phyloP scores from a whole-genome alignment of 1,140 invertebrate genomes.

The Planococcus citri region DNA sequence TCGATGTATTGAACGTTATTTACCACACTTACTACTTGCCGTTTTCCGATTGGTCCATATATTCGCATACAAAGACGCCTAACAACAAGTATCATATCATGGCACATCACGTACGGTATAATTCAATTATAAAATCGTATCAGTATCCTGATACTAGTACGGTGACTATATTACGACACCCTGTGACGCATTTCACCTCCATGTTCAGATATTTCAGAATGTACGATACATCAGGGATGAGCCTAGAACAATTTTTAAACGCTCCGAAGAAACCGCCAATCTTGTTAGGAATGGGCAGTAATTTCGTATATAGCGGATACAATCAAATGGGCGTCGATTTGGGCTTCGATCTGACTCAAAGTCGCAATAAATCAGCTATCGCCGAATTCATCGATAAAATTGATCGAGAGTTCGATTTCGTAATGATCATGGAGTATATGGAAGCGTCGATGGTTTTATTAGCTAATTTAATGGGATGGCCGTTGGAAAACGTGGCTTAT shows the following conservation, averaged over 20 bases:
- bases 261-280: neutral
- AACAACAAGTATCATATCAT: slow-evolving; percentile 29
- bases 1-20: slow-evolving; percentile 36
- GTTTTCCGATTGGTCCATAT: neutral
- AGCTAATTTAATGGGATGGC: no score
- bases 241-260: no score
- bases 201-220: slow-evolving; percentile 31
- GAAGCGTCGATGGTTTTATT: slow-evolving; percentile 42
- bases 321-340: no score
- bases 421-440: slow-evolving; percentile 41
- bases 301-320: slow-evolving; percentile 36
- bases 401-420: no score
- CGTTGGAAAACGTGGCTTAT: slow-evolving; percentile 36
- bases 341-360: slow-evolving; percentile 30
- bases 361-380: slow-evolving; percentile 25
- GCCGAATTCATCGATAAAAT: slow-evolving; percentile 30
- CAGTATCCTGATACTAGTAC: slow-evolving; percentile 33
- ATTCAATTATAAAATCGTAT: slow-evolving; percentile 28
- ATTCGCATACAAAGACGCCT: neutral
- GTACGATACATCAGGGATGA: slow-evolving; percentile 21
- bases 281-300: no score
- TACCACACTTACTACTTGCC: slow-evolving; percentile 33
- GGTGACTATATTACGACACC: slow-evolving; percentile 35
- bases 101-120: slow-evolving; percentile 32
- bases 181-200: slow-evolving; percentile 34